Evolutionary conservation across 2,797 vertebrate species (phyloP).

Genomic region (Limosa lapponica): DNA sequence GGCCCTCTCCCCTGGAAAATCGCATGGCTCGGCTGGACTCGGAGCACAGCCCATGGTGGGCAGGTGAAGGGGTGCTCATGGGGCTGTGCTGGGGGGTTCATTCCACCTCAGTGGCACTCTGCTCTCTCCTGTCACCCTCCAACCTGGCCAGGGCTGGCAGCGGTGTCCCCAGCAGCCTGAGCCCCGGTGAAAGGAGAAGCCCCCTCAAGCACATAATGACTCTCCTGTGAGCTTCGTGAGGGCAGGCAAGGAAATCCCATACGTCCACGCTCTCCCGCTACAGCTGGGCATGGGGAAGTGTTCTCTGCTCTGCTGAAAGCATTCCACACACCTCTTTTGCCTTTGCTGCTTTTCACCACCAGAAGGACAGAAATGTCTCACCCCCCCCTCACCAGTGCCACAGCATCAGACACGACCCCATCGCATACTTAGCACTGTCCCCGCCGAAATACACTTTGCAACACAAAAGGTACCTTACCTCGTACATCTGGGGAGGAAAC

Average conservation of each 20-base stretch:
- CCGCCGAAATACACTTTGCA: neutral
- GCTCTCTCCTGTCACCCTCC: neutral
- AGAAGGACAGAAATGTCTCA: slow-evolving; percentile 60
- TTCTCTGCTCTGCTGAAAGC: neutral
- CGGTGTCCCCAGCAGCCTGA: neutral
- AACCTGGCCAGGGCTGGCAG: neutral
- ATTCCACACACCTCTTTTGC: neutral
- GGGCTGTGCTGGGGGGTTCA: neutral
- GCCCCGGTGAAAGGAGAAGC: neutral
- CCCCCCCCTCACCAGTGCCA: fast-evolving
- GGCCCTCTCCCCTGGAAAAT: neutral
- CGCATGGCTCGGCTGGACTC: neutral
- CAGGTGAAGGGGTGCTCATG: neutral
- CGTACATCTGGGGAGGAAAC: neutral
- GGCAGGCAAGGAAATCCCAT: slow-evolving; percentile 68
- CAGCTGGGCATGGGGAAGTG: neutral
- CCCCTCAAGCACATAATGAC: no score
- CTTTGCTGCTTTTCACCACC: slow-evolving; percentile 66
- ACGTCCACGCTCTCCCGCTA: neutral
- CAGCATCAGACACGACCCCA: neutral
- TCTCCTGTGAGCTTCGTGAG: neutral
- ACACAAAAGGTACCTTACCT: neutral
- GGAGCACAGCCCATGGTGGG: fast-evolving
- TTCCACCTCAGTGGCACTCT: fast-evolving
- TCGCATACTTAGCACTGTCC: fast-evolving